Base-by-base conservation (phyloP, 1,140 invertebrate genomes). In the Camponotus floridanus region DNA sequence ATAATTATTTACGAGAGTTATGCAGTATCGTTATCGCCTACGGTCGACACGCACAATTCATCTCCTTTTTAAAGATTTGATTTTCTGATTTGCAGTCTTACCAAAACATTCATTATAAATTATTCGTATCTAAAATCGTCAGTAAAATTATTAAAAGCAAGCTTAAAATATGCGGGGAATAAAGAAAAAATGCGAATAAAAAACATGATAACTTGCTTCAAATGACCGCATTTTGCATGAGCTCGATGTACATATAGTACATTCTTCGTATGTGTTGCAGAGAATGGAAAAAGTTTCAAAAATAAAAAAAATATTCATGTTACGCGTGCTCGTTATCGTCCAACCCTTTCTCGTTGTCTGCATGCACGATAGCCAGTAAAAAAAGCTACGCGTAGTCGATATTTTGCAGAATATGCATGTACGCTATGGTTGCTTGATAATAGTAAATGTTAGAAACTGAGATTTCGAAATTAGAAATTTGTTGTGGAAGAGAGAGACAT, bases 261-360 rank as follows among this genome's bases (percentile, higher is more conserved):
- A 61, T 83, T 74, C 79, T 74, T 83, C 45, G 55, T 39, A n/a
- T 73, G 26, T 45, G 68, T 73, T 83, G 55, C 45, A 26, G 45
- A 13, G 55, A n/a, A 39, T 73, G 67, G 79, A 83, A 74, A 85
- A 78, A 78, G 81, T 85, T 78, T 62, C 18, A 76, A 84, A 84
- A 84, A 84, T 84, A 78, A 64, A 70, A 85, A 84, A 85, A 78
- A 48, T 45, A 65, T 64, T 85, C 73, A 65, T 59, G 73, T 76
- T 78, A 55, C 62, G 81, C 45, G 73, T 78, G 73, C 81, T 78
- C 62, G 81, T 85, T 85, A 85, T 85, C 81, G 81, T 85, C 45
- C 57, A 85, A 78, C 57, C 45, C 61, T 78, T 85, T 65, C 61
- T 78, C 81, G 59, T 33, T 83, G 79, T 74, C 79, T 74, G 55